phyloP scores from a whole-genome alignment of 2,888 invertebrate genomes.

The Chrysomela aeneicollis region DNA sequence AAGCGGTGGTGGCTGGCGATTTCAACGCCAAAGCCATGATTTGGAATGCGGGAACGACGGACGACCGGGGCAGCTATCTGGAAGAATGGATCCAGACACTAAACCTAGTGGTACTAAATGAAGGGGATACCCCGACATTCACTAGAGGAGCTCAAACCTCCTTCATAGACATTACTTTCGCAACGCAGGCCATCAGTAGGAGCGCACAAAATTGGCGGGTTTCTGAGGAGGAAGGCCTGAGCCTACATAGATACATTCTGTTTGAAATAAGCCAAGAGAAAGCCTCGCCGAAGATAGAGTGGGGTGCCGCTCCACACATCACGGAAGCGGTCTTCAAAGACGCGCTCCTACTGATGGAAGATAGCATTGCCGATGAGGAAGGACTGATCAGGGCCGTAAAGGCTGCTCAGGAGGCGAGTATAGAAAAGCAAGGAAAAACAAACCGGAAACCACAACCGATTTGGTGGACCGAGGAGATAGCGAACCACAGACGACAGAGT shows the following conservation, averaged over 20 bases:
- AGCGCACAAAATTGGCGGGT: neutral
- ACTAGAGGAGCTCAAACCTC: slow-evolving; percentile 10
- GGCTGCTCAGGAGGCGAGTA: too few relatives aligned
- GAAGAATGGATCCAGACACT: neutral
- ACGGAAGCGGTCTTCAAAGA: too few relatives aligned
- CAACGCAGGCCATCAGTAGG: neutral
- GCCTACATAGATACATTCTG: slow-evolving; percentile 14
- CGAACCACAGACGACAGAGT: neutral
- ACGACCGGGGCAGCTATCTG: neutral
- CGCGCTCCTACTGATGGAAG: too few relatives aligned
- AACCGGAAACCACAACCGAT: neutral
- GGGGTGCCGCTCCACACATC: too few relatives aligned
- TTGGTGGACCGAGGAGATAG: slow-evolving; percentile 9
- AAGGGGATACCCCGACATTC: slow-evolving; percentile 10
- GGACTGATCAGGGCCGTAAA: too few relatives aligned
- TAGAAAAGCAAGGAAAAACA: neutral
- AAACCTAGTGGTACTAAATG: neutral
- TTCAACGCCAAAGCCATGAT: neutral
- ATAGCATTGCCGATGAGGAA: too few relatives aligned
- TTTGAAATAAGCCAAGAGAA: neutral
- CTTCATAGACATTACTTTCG: slow-evolving; percentile 2
- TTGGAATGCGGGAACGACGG: neutral
- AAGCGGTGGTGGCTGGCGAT: neutral
- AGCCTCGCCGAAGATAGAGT: too few relatives aligned
- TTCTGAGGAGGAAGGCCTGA: neutral